Base-by-base conservation (phyloP, 2,797 vertebrate genomes). In the Centroberyx gerrardi region DNA sequence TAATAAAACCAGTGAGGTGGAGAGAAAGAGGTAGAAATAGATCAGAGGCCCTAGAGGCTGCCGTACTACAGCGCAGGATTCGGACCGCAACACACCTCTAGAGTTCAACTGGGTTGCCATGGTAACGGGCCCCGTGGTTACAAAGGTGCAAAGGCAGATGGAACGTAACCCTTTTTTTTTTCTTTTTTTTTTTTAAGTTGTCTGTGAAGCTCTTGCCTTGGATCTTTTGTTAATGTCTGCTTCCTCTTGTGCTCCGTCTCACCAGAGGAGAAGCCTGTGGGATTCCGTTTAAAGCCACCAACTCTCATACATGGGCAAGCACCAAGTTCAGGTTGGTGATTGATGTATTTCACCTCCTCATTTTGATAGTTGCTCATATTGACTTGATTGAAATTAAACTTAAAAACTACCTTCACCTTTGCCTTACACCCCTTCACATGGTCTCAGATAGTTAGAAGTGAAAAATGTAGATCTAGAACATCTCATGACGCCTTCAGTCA, bases 271-370 rank as follows among this genome's bases (percentile, higher is more conserved):
- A 99, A 99, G 92, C 97, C 97, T 62, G 94, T 97, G 46, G 97
- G 97, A 55, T 99, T 99, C 93, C 95, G 98, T 78, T 94, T 99
- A 92, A 99, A 99, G 90, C 98, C 98, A 1, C 98, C 98, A 0
- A 99, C 96, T 42, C 95, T 99, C 72, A 99, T 99, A 90, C 98
- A 99, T 29, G 98, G 98, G 70, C 98, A 99, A 87, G 98, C 98
- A 9, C 98, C 98, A 10, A 99, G 98, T 80, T 97, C 98, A 94
- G 98, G 98, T 99, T 46, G 51, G 84, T 88, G 46, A 72, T 75
- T 68, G 10, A 36, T 44, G 46, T 27, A 8, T 28, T 69, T 70
- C 55, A 38, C 4, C 6, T 56, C 60, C 8, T 38, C 58, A 13
- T 2, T 60, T 22, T 36, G 48, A 15, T 48, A 14, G 60, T 64